phyloP scores from a whole-genome alignment of 1,140 invertebrate species.

The Trichonephila clavata region DNA sequence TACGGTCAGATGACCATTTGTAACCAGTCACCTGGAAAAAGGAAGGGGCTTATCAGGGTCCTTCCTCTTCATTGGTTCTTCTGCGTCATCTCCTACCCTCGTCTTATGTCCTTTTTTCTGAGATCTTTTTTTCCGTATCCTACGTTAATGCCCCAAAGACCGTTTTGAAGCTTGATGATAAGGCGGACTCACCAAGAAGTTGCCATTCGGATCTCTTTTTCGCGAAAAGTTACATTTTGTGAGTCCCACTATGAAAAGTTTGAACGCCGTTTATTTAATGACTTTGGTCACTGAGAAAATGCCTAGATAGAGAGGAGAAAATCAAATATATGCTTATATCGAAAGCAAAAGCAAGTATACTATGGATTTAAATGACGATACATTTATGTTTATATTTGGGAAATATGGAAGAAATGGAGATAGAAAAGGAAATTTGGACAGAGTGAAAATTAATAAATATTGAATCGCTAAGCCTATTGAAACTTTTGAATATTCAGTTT shows the following conservation, averaged over 20 bases:
- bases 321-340: too few relatives aligned
- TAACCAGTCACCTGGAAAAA: slow-evolving; percentile 71
- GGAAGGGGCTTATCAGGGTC: slow-evolving; percentile 59
- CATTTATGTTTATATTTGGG: too few relatives aligned
- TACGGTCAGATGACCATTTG: slow-evolving; percentile 63
- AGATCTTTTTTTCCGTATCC: background rate
- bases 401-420: too few relatives aligned
- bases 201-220: background rate
- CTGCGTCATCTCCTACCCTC: slow-evolving; percentile 61
- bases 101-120: slow-evolving; percentile 3
- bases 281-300: background rate
- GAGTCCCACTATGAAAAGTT: background rate
- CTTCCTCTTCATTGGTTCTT: slow-evolving; percentile 66
- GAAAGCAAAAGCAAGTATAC: too few relatives aligned
- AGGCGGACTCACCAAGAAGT: background rate
- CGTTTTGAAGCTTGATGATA: slow-evolving; percentile 41
- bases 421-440: too few relatives aligned
- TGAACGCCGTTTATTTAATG: background rate
- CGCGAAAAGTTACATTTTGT: too few relatives aligned
- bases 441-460: too few relatives aligned
- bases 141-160: slow-evolving; percentile 18
- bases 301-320: too few relatives aligned
- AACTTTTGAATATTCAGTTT: too few relatives aligned
- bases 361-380: too few relatives aligned
- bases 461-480: too few relatives aligned